Conservation (phyloP, 2,113 vertebrate species). For the Meriones unguiculatus region DNA sequence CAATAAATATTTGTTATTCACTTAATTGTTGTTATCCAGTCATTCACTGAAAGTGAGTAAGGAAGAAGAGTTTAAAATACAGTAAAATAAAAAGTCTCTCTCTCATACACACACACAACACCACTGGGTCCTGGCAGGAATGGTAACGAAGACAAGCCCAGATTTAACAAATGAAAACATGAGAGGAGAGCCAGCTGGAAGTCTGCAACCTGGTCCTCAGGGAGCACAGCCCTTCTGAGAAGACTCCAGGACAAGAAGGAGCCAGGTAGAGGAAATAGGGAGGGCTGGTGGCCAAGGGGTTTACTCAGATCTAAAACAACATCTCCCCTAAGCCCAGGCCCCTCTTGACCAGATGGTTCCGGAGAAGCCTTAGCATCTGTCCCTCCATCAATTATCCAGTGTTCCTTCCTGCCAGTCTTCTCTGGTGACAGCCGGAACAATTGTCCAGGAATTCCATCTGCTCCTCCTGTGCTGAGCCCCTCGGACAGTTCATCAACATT, state of each 20-base stretch:
- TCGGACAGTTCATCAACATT: constrained; percentile 88
- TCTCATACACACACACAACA: background rate
- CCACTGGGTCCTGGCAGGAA: background rate
- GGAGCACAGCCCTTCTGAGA: constrained; percentile 54
- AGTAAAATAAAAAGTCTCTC: constrained; percentile 28
- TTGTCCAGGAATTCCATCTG: constrained; percentile 90
- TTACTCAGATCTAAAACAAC: constrained; percentile 54
- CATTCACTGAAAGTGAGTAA: background rate
- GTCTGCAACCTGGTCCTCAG: background rate
- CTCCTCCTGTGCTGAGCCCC: constrained; percentile 85
- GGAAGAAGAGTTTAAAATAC: background rate
- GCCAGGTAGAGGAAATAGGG: constrained; percentile 9
- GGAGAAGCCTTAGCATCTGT: constrained; percentile 84
- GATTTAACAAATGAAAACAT: background rate
- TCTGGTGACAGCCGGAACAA: constrained; percentile 89
- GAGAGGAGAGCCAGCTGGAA: background rate
- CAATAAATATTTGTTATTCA: constrained; percentile 34
- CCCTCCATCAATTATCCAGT: constrained; percentile 89
- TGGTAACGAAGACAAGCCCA: constrained; percentile 1
- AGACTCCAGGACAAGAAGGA: background rate
- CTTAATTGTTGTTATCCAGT: background rate
- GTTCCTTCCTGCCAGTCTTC: constrained; percentile 79
- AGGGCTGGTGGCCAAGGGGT: background rate
- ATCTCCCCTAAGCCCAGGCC: constrained; percentile 65
- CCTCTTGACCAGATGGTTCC: constrained; percentile 85